phyloP scores from a whole-genome alignment of 2,113 vertebrate species.

The Poeciliopsis retropinna region DNA sequence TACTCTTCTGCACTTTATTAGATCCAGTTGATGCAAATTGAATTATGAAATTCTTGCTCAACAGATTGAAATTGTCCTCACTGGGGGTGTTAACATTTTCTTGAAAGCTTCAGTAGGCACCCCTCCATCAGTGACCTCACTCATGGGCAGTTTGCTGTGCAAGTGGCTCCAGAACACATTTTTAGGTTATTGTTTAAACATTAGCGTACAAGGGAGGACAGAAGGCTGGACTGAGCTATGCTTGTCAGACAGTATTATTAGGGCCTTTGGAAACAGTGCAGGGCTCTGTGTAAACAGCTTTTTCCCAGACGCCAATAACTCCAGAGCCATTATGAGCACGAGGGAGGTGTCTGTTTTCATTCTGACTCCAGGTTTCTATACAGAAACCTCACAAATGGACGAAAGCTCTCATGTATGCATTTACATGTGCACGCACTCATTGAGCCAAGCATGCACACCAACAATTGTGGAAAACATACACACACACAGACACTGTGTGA shows the following conservation, averaged over 20 bases:
- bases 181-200: constrained; percentile 49
- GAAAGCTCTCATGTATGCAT: background rate
- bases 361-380: constrained; percentile 46
- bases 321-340: constrained; percentile 43
- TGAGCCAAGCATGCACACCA: background rate
- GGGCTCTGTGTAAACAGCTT: constrained; percentile 62
- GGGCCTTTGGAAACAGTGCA: constrained; percentile 51
- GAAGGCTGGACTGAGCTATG: constrained; percentile 42
- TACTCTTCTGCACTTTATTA: constrained; percentile 59
- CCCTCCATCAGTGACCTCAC: constrained; percentile 32
- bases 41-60: constrained; percentile 48
- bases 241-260: constrained; percentile 55
- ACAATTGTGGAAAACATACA: background rate
- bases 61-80: constrained; percentile 23
- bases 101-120: constrained; percentile 19
- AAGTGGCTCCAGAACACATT: constrained; percentile 30
- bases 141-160: background rate
- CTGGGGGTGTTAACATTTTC: constrained; percentile 34
- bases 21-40: constrained; percentile 61
- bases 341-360: constrained; percentile 53
- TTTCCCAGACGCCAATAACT: constrained; percentile 59
- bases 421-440: constrained; percentile 9
- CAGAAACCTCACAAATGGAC: constrained; percentile 19
- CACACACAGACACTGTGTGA: constrained; percentile 34
- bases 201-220: constrained; percentile 40